phyloP scores from a whole-genome alignment of 2,113 vertebrate genomes.

The Neolamprologus cancellatus region DNA sequence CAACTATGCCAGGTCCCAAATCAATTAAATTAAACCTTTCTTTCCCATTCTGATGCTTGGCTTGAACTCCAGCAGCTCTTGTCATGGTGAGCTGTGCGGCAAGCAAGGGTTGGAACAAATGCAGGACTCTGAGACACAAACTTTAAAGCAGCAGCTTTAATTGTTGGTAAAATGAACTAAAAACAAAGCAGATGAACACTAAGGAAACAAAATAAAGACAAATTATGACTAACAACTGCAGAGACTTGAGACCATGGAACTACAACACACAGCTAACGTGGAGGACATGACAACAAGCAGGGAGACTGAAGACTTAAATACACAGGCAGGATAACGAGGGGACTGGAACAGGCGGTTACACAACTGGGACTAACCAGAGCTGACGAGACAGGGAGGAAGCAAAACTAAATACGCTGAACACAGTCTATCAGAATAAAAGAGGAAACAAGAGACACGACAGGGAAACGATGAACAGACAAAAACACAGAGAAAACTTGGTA shows the following conservation, averaged over 20 bases:
- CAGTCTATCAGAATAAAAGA: neutral
- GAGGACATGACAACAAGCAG: neutral
- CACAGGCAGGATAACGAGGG: neutral
- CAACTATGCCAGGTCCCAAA: neutral
- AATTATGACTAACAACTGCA: neutral
- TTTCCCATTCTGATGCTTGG: neutral
- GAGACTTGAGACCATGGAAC: neutral
- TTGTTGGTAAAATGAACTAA: neutral
- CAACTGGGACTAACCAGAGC: neutral
- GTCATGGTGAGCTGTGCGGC: neutral
- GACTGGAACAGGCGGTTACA: neutral
- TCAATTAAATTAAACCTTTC: neutral
- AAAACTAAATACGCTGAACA: rapidly evolving
- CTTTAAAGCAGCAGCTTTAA: neutral
- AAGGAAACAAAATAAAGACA: neutral
- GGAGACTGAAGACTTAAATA: neutral
- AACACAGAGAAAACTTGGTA: neutral
- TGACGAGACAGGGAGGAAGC: neutral
- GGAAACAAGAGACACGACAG: neutral
- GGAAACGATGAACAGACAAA: neutral
- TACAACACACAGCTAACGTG: neutral
- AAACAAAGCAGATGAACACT: neutral
- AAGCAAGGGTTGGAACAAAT: rapidly evolving
- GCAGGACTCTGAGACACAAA: neutral
- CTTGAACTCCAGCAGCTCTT: neutral